Base-by-base conservation (phyloP, 2,888 invertebrate species). In the Parnassius orleans region DNA sequence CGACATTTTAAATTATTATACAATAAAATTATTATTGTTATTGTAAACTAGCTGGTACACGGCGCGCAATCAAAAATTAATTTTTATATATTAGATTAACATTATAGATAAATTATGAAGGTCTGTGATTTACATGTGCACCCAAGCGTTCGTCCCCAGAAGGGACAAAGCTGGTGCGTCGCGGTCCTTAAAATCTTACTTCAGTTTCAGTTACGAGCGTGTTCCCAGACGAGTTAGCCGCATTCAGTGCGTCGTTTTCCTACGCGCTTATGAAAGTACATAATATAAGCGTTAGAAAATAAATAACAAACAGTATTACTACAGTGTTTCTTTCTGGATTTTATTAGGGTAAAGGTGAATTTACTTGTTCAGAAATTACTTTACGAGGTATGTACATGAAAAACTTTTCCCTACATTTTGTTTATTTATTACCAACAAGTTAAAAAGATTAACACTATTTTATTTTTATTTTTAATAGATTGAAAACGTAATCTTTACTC, bases 141-240 rank as follows among this genome's bases (percentile, higher is more conserved):
- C 61, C 51, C 15, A 33, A 33, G 33, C 33, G 33, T 33, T 33
- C 12, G 15, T 51, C 50, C 55, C 14, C 55, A 44, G 53, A 53
- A 44, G 53, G 53, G 48, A 53, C 47, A 53, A 52, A 46, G 42
- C 47, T 46, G 46, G 56, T 53, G 11, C 19, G 19, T 12, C 11
- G 42, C 19, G 19, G 57, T 53, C 61, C 57, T 57, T 62, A 60
- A 48, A 46, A 33, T 12, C 53, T 41, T 9, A 52, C 44, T 12
- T 47, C 19, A 53, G 19, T 57, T 57, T 62, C 57, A 62, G 61
- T 62, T 19, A 50, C 57, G 61, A 53, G 42, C 61, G 48, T 42
- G 47, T 43, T 53, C 47, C 57, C 53, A n/a, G 53, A 14, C 47
- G 15, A 56, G 47, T 10, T n/a, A 42, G 53, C n/a, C 61, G 61